A percentile compares a stretch with the other conserved stretches of the same genome.
Evolutionary conservation across 2,888 invertebrate species (phyloP).

Genomic region (Drosophila peninsularis): DNA sequence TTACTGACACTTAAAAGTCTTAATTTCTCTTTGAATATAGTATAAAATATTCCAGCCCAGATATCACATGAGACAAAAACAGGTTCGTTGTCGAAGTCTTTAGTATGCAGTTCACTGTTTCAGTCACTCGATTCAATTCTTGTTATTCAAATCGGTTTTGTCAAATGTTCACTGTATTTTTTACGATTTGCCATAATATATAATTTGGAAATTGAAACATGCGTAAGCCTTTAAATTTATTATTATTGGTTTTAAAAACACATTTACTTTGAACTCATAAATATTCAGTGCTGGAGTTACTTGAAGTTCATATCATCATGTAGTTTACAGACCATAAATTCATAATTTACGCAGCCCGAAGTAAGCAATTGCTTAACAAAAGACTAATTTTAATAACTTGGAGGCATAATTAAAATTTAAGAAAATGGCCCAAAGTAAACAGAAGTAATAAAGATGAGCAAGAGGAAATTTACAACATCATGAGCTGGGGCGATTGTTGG

Average conservation of each 20-base stretch:
- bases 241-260: neutral
- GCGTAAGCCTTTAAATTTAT: neutral
- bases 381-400: conserved; percentile 20
- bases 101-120: conserved; percentile 24
- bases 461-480: conserved; percentile 39
- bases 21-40: neutral
- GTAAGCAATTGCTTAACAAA: conserved; percentile 37
- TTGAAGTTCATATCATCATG: neutral
- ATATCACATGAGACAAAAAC: conserved; percentile 36
- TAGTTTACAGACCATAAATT: conserved; percentile 20
- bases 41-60: conserved; percentile 7
- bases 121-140: conserved; percentile 18
- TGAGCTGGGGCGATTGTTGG: conserved; percentile 35
- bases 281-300: neutral
- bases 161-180: conserved; percentile 5
- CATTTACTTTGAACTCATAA: neutral
- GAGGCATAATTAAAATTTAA: conserved; percentile 49
- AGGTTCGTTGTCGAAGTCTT: conserved; percentile 45
- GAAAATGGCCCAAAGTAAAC: conserved; percentile 9
- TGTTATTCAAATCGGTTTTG: conserved; percentile 19
- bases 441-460: conserved; percentile 44
- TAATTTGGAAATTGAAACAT: neutral
- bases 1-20: neutral
- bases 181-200: conserved; percentile 16
- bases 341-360: conserved; percentile 8